These are phyloP conservation scores for Paratilapia polleni DNA, from an alignment of 2,113 vertebrate genomes.

Conservation along the genomic window DNA sequence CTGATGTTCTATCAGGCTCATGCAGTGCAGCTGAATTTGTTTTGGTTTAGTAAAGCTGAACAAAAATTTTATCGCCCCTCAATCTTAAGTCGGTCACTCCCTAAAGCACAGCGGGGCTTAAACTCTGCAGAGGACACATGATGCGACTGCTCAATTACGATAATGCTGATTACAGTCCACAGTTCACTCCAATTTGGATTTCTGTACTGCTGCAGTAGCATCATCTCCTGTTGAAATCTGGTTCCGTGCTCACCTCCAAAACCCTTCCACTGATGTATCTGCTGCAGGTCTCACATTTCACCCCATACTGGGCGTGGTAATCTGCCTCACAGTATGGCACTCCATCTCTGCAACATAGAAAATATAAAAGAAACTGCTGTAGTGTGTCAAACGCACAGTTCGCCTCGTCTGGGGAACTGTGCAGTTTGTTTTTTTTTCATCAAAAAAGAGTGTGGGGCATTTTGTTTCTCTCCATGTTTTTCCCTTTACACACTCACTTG, in stretches of 20 bases:
- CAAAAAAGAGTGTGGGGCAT: background rate
- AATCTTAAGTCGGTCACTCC: constrained; percentile 52
- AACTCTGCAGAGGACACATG: constrained; percentile 26
- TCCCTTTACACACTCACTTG: constrained; percentile 87
- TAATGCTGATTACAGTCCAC: constrained; percentile 33
- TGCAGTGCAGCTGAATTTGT: constrained; percentile 1
- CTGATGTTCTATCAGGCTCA: background rate
- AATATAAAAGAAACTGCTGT: constrained; percentile 10
- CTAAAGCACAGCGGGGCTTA: constrained; percentile 39
- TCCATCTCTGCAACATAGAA: constrained; percentile 85
- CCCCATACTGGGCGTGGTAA: constrained; percentile 96
- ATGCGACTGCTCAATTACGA: constrained; percentile 42
- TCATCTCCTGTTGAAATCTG: background rate
- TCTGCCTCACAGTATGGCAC: constrained; percentile 95
- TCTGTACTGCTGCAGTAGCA: background rate
- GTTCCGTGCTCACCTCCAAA: constrained; percentile 89
- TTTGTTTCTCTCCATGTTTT: background rate
- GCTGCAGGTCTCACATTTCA: constrained; percentile 95
- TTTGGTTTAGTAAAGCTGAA: constrained; percentile 21
- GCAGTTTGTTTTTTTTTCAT: no score
- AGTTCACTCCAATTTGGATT: constrained; percentile 23
- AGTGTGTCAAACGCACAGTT: background rate
- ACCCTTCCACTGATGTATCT: constrained; percentile 98
- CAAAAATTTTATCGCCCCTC: constrained; percentile 9
- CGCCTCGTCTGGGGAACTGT: background rate